Conservation (phyloP, 37 sponge, comb jelly and placozoan species). For the Beroe ovata region DNA sequence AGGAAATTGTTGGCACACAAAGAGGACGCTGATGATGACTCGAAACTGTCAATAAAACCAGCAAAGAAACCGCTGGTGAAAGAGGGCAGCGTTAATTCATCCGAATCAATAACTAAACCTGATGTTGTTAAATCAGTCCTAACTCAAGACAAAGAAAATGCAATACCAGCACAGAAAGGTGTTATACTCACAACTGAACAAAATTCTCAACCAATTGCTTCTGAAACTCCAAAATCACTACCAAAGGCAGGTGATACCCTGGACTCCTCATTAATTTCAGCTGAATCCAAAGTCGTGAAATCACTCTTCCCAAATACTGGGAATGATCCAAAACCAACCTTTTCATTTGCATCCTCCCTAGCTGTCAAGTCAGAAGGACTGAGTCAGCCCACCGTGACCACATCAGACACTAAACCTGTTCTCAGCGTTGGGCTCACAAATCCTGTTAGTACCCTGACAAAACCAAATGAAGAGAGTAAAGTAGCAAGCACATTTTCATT, state of each 20-base stretch:
- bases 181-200: background rate
- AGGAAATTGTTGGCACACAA: slow-evolving; percentile 22
- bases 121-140: background rate
- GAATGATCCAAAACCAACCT: background rate
- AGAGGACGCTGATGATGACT: slow-evolving; percentile 11
- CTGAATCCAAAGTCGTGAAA: slow-evolving; percentile 6
- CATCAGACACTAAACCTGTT: background rate
- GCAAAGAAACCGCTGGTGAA: background rate
- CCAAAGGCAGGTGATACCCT: background rate
- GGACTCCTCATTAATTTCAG: background rate
- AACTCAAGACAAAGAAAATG: background rate
- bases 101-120: background rate
- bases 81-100: background rate
- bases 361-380: background rate
- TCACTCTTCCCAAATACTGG: background rate
- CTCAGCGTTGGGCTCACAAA: background rate
- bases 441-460: background rate
- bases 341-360: background rate
- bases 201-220: background rate
- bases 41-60: slow-evolving; percentile 16
- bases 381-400: background rate
- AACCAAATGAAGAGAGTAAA: background rate
- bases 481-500: background rate
- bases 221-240: slow-evolving; percentile 12
- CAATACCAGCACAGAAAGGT: background rate